Base-by-base conservation (phyloP, 1,140 invertebrate genomes). In the Paraescarpia echinospica region DNA sequence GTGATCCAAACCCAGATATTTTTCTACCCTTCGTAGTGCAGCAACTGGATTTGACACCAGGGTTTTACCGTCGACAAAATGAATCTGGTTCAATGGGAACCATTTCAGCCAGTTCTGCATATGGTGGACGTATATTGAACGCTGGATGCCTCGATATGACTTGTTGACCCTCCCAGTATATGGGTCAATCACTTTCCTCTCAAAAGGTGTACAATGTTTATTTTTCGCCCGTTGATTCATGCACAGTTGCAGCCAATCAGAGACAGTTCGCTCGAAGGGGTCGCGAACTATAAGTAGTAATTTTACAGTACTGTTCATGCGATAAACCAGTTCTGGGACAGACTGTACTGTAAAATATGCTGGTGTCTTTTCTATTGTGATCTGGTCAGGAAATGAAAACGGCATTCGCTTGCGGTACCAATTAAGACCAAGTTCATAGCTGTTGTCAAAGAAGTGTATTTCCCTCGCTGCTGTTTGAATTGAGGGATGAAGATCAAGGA, bases 41-140 rank as follows among this genome's bases (percentile, higher is more conserved):
- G 97, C 96, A 18, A 98, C 98, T 0, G 98, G 98, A 96, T 98
- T 97, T 34, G 97, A 96, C 34, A 99, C 97, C 22, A 99, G 96
- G 90, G 97, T 97, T 95, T 99, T 98, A 0, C 98, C 98, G 94
- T 98, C 98, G 0, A 99, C 97, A 92, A 99, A 97, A 8, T 98
- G 96, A 92, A 99, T 96, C 94, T 98, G 98, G 0, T 97, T 97
- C 1, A 98, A 95, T 0, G 98, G 97, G 95, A 99, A 99, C 94
- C 97, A 97, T 89, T 97, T 96, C 0, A 99, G 96, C 98, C 98
- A 99, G n/a, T 97, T 97, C 89, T 97, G 96, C 59, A 99, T 95
- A 93, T 98, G 98, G 31, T 97, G 96, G 6, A 97, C 97, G 95
- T 99, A 99, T 0, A 99, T 97, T 0, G 98, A 98, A 91, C 98